Conservation (phyloP, 2,113 vertebrate genomes). For the Pituophis catenifer region DNA sequence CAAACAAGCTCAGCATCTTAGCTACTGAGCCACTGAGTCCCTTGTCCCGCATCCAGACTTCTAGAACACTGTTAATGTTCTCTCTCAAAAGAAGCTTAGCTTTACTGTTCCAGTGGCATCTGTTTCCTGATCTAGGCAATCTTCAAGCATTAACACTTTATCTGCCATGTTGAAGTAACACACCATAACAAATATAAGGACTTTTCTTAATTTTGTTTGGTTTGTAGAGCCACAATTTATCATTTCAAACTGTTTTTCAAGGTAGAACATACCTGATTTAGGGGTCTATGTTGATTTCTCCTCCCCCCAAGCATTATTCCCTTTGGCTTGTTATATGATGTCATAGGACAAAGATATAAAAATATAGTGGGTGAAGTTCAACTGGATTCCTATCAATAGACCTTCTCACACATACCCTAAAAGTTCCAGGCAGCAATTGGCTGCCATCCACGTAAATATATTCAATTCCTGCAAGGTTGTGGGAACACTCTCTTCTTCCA, state of each 20-base stretch:
- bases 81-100: neutral
- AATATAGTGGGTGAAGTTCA: neutral
- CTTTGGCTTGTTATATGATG: neutral
- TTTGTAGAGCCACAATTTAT: neutral
- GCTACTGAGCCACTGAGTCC: too few species aligned
- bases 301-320: neutral
- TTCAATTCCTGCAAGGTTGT: neutral
- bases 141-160: neutral
- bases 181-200: neutral
- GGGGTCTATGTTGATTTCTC: neutral
- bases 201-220: neutral
- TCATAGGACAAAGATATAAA: neutral
- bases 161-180: neutral
- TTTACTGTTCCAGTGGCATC: neutral
- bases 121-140: neutral
- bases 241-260: neutral
- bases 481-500: neutral
- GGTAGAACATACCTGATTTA: neutral
- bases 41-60: too few species aligned
- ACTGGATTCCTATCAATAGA: neutral
- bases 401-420: neutral
- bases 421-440: neutral
- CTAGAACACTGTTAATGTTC: neutral
- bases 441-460: neutral
- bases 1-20: too few species aligned